Conservation (phyloP, 2,888 invertebrate species). For the Embidobia sp. region DNA sequence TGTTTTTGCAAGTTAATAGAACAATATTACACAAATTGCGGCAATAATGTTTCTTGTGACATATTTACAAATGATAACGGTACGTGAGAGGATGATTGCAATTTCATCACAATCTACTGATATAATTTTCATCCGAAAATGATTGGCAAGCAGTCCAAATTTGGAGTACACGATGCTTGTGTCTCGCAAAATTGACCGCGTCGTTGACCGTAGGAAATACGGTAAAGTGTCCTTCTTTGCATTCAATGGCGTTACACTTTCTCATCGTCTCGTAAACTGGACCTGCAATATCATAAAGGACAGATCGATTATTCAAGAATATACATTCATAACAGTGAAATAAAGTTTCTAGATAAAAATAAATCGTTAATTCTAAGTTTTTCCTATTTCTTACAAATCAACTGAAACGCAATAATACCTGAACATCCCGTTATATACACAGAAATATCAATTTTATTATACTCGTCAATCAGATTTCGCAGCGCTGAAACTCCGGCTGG, state of each 20-base stretch:
- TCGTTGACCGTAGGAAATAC: constrained; percentile 88
- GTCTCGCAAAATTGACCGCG: constrained; percentile 83
- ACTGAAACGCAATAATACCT: constrained; percentile 80
- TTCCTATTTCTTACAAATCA: too few species aligned
- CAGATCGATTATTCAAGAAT: too few species aligned
- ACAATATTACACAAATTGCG: not conserved
- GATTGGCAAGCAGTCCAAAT: constrained; percentile 69
- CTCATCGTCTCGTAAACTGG: constrained; percentile 86
- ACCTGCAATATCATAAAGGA: constrained; percentile 82
- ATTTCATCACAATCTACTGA: constrained; percentile 63
- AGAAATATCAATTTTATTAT: constrained; percentile 82
- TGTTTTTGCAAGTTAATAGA: too few species aligned
- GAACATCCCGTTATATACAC: constrained; percentile 86
- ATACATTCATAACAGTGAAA: too few species aligned
- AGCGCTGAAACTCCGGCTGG: constrained; percentile 86
- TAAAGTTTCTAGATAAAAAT: too few species aligned
- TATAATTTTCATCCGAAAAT: constrained; percentile 67
- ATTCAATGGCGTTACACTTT: constrained; percentile 83
- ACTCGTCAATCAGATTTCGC: constrained; percentile 84
- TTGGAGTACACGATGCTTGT: constrained; percentile 71
- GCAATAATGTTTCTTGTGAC: constrained; percentile 4
- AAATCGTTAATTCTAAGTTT: too few species aligned
- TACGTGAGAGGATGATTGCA: not conserved
- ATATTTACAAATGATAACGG: constrained; percentile 41
- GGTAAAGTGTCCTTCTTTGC: constrained; percentile 83